Percentiles rank a stretch among this genome's conserved stretches.
phyloP scores from a whole-genome alignment of 2,888 invertebrate genomes.

The Drosophila infuscata region DNA sequence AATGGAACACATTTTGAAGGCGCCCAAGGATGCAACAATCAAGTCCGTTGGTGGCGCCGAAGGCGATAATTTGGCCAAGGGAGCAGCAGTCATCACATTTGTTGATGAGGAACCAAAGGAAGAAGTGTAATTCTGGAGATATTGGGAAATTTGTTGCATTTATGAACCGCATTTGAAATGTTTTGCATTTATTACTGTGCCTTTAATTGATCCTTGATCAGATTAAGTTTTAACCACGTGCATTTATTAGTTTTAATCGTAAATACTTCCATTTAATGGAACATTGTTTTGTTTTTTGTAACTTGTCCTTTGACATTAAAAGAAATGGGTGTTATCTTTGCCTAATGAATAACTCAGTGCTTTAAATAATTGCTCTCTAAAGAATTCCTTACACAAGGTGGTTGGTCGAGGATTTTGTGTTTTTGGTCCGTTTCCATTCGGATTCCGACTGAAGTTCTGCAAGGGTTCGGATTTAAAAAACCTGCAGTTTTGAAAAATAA shows the following conservation, averaged over 20 bases:
- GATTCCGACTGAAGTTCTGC: not conserved
- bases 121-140: slow-evolving; percentile 23
- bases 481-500: not conserved
- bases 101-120: slow-evolving; percentile 75
- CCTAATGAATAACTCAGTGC: not conserved
- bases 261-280: slow-evolving; percentile 66
- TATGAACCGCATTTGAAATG: slow-evolving; percentile 53
- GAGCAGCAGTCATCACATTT: slow-evolving; percentile 87
- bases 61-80: slow-evolving; percentile 94
- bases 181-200: slow-evolving; percentile 30
- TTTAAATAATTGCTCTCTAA: not conserved
- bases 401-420: not conserved
- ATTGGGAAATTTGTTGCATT: slow-evolving; percentile 74
- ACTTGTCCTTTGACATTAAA: slow-evolving; percentile 50
- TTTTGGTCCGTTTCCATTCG: not conserved
- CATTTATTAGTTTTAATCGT: slow-evolving; percentile 76
- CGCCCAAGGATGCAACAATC: slow-evolving; percentile 91
- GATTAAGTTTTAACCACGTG: slow-evolving; percentile 51
- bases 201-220: slow-evolving; percentile 19
- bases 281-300: slow-evolving; percentile 31
- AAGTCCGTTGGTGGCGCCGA: slow-evolving; percentile 89
- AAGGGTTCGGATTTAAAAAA: not conserved
- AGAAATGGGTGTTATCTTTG: slow-evolving; percentile 16
- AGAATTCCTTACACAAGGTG: not conserved
- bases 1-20: slow-evolving; percentile 98